These are phyloP conservation scores for Cygnus atratus DNA, from an alignment of 2,113 vertebrate species.

Conservation along the genomic window DNA sequence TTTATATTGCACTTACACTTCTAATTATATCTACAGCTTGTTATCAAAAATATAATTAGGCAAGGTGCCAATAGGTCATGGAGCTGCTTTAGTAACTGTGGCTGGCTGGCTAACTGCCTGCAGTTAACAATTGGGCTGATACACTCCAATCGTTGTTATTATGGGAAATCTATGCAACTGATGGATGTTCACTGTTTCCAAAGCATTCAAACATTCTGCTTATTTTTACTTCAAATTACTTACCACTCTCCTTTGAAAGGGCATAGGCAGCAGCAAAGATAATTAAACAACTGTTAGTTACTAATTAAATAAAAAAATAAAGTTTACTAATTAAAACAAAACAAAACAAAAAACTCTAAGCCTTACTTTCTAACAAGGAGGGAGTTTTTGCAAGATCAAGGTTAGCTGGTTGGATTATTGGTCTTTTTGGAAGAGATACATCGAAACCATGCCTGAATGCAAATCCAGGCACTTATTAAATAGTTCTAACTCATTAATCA, in stretches of 20 bases:
- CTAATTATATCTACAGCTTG: conserved; percentile 9
- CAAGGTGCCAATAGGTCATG: neutral
- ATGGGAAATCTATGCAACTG: neutral
- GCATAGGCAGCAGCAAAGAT: neutral
- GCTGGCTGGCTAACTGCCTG: neutral
- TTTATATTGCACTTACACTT: neutral
- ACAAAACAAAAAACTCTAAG: neutral
- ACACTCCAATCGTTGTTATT: rapidly evolving
- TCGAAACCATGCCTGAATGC: neutral
- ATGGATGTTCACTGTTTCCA: neutral
- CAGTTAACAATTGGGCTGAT: neutral
- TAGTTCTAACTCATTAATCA: neutral
- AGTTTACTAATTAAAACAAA: neutral
- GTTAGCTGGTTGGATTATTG: neutral
- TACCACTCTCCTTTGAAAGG: neutral
- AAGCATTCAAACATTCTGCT: neutral
- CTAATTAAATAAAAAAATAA: too few species aligned
- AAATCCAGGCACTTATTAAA: neutral
- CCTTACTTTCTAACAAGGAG: neutral
- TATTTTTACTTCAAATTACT: neutral
- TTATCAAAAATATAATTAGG: neutral
- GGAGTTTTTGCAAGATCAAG: neutral
- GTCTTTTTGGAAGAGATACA: neutral
- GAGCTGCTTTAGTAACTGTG: neutral
- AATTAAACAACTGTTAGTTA: neutral